Base-by-base conservation (phyloP, 2,888 invertebrate genomes). In the Stenolophus ochropezus region DNA sequence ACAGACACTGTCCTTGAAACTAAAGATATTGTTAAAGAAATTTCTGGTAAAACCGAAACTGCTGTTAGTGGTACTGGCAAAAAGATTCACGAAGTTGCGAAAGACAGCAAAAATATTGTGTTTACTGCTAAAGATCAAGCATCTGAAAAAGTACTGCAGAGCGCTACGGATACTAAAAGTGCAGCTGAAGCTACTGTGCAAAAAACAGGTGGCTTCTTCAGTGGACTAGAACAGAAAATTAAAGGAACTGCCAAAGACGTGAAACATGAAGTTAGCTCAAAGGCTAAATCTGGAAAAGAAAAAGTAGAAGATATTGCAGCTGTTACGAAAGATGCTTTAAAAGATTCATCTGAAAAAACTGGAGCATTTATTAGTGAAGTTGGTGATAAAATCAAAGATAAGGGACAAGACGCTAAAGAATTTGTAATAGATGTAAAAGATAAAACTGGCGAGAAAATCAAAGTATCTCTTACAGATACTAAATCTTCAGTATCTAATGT, bases 11-110 rank as follows among this genome's bases (percentile, higher is more conserved):
- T 14, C 4, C 14, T 27, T 16, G 14, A 33, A 4, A 5, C 18
- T n/a, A 75, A 82, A 47, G 77, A 83, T 58, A 80, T 65, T 4
- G 61, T 82, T 76, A 86, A 86, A 47, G 85, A 86, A 42, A 83
- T 83, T 23, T 69, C 58, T 0, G 82, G 83, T 25, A 85, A 86
- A 21, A 84, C 86, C 80, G 84, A 84, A 8, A 82, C 78, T 1
- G 83, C 83, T 0, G 84, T 74, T 61, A 25, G 47, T 79, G 33
- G 78, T 27, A 51, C 49, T 49, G 65, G 49, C 6, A 75, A 58
- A 6, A 82, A 83, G 69, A 61, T 79, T 8, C 14, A 69, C 2
- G 69, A 82, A 3, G 69, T 42, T 23, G 78, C 83, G 2, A 78
- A 81, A 49, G 81, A 81, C 27, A 33, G 82, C 6, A 76, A 58